A percentile compares a stretch with the other conserved stretches of the same genome.
Evolutionary conservation across 2,797 vertebrate genomes (phyloP).

Genomic region (Gambusia yucatana): DNA sequence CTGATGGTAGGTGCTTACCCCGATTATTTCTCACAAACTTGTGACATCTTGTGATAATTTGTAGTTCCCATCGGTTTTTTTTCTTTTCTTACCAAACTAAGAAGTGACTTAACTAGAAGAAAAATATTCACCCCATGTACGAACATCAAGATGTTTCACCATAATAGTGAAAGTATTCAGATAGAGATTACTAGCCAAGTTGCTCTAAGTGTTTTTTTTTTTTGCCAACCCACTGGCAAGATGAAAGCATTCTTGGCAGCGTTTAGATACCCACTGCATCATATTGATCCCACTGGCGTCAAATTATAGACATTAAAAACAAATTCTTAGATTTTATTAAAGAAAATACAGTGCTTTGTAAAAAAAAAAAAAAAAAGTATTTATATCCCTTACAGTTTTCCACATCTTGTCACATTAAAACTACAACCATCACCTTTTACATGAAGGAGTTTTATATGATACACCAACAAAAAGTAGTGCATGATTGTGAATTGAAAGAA

Average conservation of each 20-base stretch:
- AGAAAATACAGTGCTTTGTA: not conserved
- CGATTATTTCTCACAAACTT: not conserved
- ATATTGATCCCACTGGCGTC: conserved; percentile 42
- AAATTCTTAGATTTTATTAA: not conserved
- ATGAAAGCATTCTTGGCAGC: conserved; percentile 47
- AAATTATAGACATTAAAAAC: conserved; percentile 8
- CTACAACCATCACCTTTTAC: not conserved
- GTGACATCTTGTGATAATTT: not conserved
- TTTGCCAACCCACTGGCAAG: conserved; percentile 18
- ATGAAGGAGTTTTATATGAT: not conserved
- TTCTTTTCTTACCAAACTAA: not conserved
- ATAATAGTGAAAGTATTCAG: not conserved
- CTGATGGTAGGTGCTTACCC: conserved; percentile 82
- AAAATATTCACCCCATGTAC: not conserved
- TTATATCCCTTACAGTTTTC: not conserved
- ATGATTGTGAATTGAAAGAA: not conserved
- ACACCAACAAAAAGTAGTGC: not conserved
- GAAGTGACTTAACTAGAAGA: not conserved
- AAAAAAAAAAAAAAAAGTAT: not conserved
- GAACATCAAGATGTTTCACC: not conserved
- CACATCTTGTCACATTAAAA: not conserved
- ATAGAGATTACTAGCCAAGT: not conserved
- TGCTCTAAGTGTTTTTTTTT: not conserved
- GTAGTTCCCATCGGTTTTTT: not conserved
- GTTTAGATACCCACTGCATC: conserved; percentile 22